Evolutionary conservation across 2,797 vertebrate genomes (phyloP).

Genomic region (Bryconaethiops microstoma): DNA sequence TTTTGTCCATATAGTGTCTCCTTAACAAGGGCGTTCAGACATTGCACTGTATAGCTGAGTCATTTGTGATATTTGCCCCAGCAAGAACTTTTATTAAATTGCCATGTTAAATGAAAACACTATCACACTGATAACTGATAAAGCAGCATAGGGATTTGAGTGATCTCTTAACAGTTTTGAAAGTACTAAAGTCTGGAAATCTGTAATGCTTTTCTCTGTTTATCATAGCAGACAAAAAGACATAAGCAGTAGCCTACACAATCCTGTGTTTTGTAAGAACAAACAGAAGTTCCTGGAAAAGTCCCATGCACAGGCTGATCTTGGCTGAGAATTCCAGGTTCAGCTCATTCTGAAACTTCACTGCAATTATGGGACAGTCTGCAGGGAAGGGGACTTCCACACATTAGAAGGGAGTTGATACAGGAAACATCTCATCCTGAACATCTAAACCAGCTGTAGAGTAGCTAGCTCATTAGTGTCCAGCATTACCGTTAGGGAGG

Average conservation of each 20-base stretch:
- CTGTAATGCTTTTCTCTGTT: not conserved
- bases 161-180: not conserved
- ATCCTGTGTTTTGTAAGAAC: not conserved
- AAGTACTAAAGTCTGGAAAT: not conserved
- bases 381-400: not conserved
- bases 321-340: not conserved
- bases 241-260: not conserved
- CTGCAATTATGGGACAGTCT: not conserved
- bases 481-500: not conserved
- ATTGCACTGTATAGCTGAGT: not conserved
- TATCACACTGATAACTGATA: not conserved
- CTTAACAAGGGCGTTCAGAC: not conserved
- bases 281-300: not conserved
- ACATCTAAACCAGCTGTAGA: slow-evolving; percentile 40
- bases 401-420: slow-evolving; percentile 33
- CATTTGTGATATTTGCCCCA: not conserved
- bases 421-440: slow-evolving; percentile 43
- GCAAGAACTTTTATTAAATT: not conserved
- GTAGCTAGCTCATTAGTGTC: slow-evolving; percentile 18
- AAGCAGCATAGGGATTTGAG: not conserved
- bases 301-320: slow-evolving; percentile 19
- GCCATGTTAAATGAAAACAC: not conserved
- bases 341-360: not conserved
- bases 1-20: too few relatives aligned
- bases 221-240: not conserved